Evolutionary conservation across 92 coral and sea anemone species (phyloP).

Genomic region (Galaxea fascicularis): DNA sequence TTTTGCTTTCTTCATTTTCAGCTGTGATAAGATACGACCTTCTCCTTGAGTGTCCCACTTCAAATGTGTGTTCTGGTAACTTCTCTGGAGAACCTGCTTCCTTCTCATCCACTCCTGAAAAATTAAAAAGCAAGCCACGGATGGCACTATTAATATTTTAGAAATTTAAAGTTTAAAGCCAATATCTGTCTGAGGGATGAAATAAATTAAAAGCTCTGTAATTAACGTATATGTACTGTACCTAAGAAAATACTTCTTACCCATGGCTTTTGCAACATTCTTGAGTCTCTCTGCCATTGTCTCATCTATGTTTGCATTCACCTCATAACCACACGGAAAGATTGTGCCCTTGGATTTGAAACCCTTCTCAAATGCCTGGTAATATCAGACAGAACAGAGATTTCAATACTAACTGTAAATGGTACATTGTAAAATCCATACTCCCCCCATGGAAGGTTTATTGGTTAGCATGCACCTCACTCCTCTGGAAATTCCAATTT

Average conservation of each 20-base stretch:
- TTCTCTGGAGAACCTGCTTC: constrained; percentile 77
- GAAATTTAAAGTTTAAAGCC: too few species aligned
- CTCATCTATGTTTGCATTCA: constrained; percentile 75
- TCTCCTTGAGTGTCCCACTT: constrained; percentile 82
- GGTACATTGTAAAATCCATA: neutral
- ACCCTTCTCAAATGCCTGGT: constrained; percentile 82
- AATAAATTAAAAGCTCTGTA: neutral
- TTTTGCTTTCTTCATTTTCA: constrained; percentile 85
- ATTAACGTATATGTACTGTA: too few species aligned
- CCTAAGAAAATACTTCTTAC: constrained; percentile 39
- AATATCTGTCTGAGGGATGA: too few species aligned
- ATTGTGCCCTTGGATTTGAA: constrained; percentile 89
- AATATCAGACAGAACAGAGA: neutral
- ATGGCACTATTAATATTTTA: too few species aligned
- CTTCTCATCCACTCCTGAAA: constrained; percentile 80
- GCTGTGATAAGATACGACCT: constrained; percentile 89
- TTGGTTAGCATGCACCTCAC: too few species aligned
- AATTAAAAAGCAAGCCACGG: too few species aligned
- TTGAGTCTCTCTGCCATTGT: constrained; percentile 75
- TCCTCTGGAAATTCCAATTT: too few species aligned
- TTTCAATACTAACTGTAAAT: neutral
- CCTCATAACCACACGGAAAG: constrained; percentile 83
- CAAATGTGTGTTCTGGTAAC: constrained; percentile 88
- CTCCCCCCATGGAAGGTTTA: too few species aligned
- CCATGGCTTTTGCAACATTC: constrained; percentile 79